These are phyloP conservation scores for Meloe dianella DNA, from an alignment of 2,888 invertebrate genomes.

Conservation along the genomic window DNA sequence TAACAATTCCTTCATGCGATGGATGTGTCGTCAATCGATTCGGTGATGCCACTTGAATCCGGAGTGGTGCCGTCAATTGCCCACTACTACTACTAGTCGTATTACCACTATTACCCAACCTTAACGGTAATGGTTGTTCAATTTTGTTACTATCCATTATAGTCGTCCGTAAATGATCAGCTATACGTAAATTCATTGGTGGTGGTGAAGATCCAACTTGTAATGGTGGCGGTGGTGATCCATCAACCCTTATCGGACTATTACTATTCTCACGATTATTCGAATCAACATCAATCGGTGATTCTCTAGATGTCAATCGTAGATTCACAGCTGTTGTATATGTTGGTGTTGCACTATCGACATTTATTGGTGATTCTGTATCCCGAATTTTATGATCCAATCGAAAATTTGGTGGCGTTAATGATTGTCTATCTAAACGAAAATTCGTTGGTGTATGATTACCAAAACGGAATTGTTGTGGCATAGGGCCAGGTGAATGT, in stretches of 20 bases:
- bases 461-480: conserved; percentile 57
- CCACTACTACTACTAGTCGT: conserved; percentile 37
- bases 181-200: conserved; percentile 55
- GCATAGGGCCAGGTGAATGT: conserved; percentile 60
- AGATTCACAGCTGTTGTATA: conserved; percentile 42
- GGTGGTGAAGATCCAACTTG: conserved; percentile 49
- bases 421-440: conserved; percentile 45
- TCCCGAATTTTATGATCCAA: conserved; percentile 45
- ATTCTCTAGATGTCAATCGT: conserved; percentile 46
- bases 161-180: conserved; percentile 44
- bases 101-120: conserved; percentile 43
- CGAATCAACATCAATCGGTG: conserved; percentile 53
- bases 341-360: conserved; percentile 42
- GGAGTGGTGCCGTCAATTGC: conserved; percentile 52
- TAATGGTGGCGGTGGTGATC: conserved; percentile 40
- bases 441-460: conserved; percentile 51
- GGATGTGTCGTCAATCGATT: conserved; percentile 42
- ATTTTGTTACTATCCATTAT: conserved; percentile 36
- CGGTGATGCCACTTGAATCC: conserved; percentile 56
- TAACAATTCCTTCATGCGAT: conserved; percentile 54
- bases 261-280: conserved; percentile 39
- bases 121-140: conserved; percentile 53
- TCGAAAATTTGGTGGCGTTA: conserved; percentile 48
- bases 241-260: conserved; percentile 50
- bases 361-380: conserved; percentile 49